Percentiles rank a stretch among this genome's conserved stretches.
Evolutionary conservation across 2,113 vertebrate species (phyloP).

Genomic region (Echinops telfairi): DNA sequence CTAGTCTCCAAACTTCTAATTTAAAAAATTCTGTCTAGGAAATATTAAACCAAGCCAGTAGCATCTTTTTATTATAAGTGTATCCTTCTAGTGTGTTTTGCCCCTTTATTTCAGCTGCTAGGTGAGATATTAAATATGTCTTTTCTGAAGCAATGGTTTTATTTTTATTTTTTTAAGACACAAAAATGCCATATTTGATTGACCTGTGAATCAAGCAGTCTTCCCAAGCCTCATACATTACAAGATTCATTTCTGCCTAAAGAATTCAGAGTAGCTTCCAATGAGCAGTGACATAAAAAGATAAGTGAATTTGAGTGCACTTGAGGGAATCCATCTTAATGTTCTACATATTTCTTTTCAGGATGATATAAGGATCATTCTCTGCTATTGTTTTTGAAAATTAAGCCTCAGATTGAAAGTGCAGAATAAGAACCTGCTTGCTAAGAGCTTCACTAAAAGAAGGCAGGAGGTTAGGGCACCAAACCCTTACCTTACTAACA

Average conservation of each 20-base stretch:
- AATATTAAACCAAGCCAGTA: constrained; percentile 37
- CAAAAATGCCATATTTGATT: background rate
- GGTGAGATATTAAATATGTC: background rate
- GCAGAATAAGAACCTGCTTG: background rate
- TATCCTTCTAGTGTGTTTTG: background rate
- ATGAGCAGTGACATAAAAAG: background rate
- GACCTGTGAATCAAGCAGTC: background rate
- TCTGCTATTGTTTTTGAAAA: constrained; percentile 37
- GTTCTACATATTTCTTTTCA: background rate
- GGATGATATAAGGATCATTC: constrained; percentile 42
- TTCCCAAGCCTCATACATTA: background rate
- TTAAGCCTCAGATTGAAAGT: background rate
- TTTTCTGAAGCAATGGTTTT: background rate
- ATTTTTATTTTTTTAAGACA: background rate
- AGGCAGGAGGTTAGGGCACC: background rate
- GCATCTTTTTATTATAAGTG: constrained; percentile 25
- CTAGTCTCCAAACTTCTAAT: constrained; percentile 15
- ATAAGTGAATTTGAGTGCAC: background rate
- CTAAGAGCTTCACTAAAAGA: background rate
- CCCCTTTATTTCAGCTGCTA: background rate
- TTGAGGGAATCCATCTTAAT: background rate
- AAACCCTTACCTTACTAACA: background rate
- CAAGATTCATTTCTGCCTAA: background rate
- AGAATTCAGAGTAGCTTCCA: background rate
- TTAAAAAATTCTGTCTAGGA: constrained; percentile 2